Evolutionary conservation across 2,797 vertebrate genomes (phyloP).

Genomic region (Graptemys geographica): DNA sequence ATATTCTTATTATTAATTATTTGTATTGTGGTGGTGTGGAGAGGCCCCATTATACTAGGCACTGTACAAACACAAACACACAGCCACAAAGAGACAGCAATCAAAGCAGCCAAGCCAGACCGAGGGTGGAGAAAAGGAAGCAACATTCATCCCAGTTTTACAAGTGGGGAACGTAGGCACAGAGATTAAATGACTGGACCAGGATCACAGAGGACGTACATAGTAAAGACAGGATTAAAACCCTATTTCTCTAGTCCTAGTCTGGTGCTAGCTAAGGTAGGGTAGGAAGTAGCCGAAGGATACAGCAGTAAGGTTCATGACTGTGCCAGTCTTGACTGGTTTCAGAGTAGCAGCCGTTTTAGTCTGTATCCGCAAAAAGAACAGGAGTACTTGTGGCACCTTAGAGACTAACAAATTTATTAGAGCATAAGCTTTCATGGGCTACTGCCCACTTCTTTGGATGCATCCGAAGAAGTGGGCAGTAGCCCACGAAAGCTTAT

Average conservation of each 20-base stretch:
- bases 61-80: neutral
- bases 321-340: too few relatives aligned
- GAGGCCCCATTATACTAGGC: accelerated
- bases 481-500: too few relatives aligned
- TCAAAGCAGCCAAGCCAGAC: neutral
- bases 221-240: neutral
- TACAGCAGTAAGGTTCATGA: too few relatives aligned
- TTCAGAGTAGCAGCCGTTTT: too few relatives aligned
- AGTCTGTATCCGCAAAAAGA: too few relatives aligned
- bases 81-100: neutral
- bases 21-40: neutral
- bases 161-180: neutral
- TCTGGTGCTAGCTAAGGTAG: neutral
- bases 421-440: too few relatives aligned
- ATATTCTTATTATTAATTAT: neutral
- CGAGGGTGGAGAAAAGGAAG: neutral
- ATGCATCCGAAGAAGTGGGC: too few relatives aligned
- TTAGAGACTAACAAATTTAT: too few relatives aligned
- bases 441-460: too few relatives aligned
- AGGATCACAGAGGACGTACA: neutral
- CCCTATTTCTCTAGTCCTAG: accelerated
- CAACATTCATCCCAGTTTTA: neutral
- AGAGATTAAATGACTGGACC: neutral
- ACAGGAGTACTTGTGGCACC: too few relatives aligned
- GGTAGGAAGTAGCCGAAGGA: neutral